Percentiles rank a stretch among this genome's conserved stretches.
phyloP scores from a whole-genome alignment of 1,140 invertebrate species.

The Drosophila carrolli region DNA sequence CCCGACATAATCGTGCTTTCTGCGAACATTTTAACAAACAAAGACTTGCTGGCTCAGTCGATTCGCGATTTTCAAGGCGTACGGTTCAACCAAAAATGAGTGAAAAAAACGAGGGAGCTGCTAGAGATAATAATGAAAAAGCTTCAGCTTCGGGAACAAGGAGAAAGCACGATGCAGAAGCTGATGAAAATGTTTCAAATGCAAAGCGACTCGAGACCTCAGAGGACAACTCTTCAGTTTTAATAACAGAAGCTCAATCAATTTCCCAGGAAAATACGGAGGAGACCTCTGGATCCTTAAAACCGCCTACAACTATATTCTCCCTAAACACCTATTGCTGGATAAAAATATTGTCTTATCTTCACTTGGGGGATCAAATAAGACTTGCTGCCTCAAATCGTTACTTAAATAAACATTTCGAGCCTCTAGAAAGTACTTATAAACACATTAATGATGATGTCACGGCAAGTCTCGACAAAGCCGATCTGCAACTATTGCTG shows the following conservation, averaged over 20 bases:
- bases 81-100: slow-evolving; percentile 4
- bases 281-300: too few species aligned
- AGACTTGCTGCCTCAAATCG: not conserved
- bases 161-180: not conserved
- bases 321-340: slow-evolving; percentile 7
- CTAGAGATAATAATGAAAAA: not conserved
- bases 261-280: not conserved
- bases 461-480: not conserved
- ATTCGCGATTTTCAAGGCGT: slow-evolving; percentile 5
- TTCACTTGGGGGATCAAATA: slow-evolving; percentile 21
- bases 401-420: not conserved
- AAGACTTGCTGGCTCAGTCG: not conserved
- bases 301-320: not conserved
- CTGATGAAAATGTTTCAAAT: not conserved
- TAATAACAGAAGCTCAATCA: too few species aligned
- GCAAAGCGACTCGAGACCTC: not conserved
- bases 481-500: slow-evolving; percentile 16
- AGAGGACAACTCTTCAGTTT: not conserved
- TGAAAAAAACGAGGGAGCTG: slow-evolving; percentile 11
- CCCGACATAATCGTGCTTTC: not conserved
- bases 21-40: not conserved
- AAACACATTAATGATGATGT: slow-evolving; percentile 3
- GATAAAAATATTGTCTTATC: slow-evolving; percentile 13
- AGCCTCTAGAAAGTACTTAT: not conserved
- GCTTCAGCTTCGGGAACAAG: not conserved